Evolutionary conservation across 1,140 invertebrate genomes (phyloP), one percentile per base, ranked within the genome.

Genomic region (Armadillidium nasatum): DNA sequence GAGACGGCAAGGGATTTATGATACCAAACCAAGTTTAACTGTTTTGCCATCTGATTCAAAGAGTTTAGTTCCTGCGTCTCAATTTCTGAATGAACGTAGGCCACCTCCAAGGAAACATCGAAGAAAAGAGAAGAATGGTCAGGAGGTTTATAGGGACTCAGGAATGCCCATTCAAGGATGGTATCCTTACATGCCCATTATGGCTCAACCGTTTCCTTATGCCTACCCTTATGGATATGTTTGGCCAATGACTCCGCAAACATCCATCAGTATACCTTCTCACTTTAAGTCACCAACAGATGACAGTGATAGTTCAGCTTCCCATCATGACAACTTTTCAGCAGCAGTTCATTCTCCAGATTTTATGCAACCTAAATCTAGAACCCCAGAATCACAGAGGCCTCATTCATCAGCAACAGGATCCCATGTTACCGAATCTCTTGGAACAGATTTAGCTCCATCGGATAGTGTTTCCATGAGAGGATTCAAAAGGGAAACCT

Each of bases 401-500:
- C 73, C 77, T 7, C 66, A 71, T 7, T 80, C 79, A 15, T 76
- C 79, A 13, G 67, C 77, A 21, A 75, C 77, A 21, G 45, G 74
- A 2, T 78, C 79, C 9, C 79, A 80, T 21, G 43, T 73, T 50
- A 75, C 54, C 10, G 73, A 75, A 33, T 75, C 73, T 66, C n/a
- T 67, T 10, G 33, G 50, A 23, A 77, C 76, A 4, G 79, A 80
- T 33, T 43, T 80, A 7, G 75, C 76, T 1, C 79, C 79, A 19
- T 80, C 79, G 3, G 79, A 80, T 54, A 80, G 79, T 43, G 77
- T 80, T 10, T 80, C 79, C 10, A 72, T 78, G 43, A 54, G 74
- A 7, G 74, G 79, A 7, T 76, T 70, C 66, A 76, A 75, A 44
- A 72, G 68, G 22, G 74, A 76, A 50, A 23, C 68, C 0, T 76